Evolutionary conservation across 2,797 vertebrate genomes (phyloP), one percentile per base, ranked within the genome.

Genomic region (Distichodus sexfasciatus): DNA sequence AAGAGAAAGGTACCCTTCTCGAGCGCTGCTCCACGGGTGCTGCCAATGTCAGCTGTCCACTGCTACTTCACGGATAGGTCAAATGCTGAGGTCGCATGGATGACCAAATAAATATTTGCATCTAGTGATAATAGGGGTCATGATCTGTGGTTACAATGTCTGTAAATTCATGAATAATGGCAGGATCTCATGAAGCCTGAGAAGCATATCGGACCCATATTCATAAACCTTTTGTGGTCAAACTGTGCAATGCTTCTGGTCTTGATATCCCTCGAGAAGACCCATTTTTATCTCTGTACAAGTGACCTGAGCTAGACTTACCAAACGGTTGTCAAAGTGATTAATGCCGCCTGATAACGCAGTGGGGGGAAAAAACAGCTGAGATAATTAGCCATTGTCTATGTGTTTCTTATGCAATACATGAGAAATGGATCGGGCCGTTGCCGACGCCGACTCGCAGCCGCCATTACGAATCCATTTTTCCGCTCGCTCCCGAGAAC

Each of bases 401-500:
- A 29, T 64, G 24, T 58, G 4, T 12, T 15, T 48, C 24, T 71
- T 65, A 51, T 33, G 21, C 47, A 53, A 17, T 41, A 19, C 47
- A 44, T 41, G 2, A 1, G 17, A 65, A 64, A 76, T 60, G 15
- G 50, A 60, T 60, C 31, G 51, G 24, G 35, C 17, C 41, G n/a
- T 29, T 51, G 66, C 47, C 38, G 24, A 36, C 41, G 43, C 24
- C 58, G 44, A 54, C 36, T 55, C 46, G 54, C 65, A 76, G 38
- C 58, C 51, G 62, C 48, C 51, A 68, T 68, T 51, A 64, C 74
- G 38, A 64, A 65, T 64, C 38, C 19, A 62, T 76, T 72, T 72
- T 76, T 72, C n/a, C 41, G 7, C 69, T 58, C 21, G 57, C 54
- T 46, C 44, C 61, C 29, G 23, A n/a, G n/a, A n/a, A 15, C 33